A percentile compares a stretch with the other conserved stretches of the same genome.
phyloP scores from a whole-genome alignment of 2,888 invertebrate genomes.

The Hypolimnas misippus region DNA sequence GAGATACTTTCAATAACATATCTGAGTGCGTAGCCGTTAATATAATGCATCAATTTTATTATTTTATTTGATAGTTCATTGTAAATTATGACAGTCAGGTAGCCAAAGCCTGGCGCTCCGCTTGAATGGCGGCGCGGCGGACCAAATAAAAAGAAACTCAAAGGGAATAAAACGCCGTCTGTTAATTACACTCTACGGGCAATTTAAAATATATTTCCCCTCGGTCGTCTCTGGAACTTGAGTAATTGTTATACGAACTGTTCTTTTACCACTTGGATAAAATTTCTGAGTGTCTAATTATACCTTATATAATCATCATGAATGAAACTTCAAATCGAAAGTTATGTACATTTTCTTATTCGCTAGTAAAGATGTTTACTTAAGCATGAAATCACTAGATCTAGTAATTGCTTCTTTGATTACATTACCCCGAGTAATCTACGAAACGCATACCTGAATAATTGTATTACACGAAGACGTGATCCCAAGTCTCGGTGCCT shows the following conservation, averaged over 20 bases:
- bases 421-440: background rate
- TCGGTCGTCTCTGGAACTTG: conserved; percentile 27
- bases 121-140: conserved; percentile 52
- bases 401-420: conserved; percentile 5
- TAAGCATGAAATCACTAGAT: background rate
- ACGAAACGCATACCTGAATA: conserved; percentile 1
- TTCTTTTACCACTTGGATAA: background rate
- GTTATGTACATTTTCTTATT: background rate
- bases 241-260: conserved; percentile 14
- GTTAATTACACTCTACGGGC: conserved; percentile 53
- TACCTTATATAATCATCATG: background rate
- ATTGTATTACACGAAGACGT: conserved; percentile 3
- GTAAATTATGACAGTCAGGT: conserved; percentile 40
- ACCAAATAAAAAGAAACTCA: conserved; percentile 52
- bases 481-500: background rate
- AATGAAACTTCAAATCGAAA: background rate
- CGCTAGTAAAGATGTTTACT: background rate
- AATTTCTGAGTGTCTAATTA: background rate
- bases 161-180: conserved; percentile 51
- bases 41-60: conserved; percentile 5
- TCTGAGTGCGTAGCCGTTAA: background rate
- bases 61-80: conserved; percentile 30
- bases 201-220: conserved; percentile 36
- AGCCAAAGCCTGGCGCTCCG: conserved; percentile 49
- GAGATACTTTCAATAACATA: background rate